phyloP scores from a whole-genome alignment of 2,888 invertebrate species.

The Plagiodera versicolora region DNA sequence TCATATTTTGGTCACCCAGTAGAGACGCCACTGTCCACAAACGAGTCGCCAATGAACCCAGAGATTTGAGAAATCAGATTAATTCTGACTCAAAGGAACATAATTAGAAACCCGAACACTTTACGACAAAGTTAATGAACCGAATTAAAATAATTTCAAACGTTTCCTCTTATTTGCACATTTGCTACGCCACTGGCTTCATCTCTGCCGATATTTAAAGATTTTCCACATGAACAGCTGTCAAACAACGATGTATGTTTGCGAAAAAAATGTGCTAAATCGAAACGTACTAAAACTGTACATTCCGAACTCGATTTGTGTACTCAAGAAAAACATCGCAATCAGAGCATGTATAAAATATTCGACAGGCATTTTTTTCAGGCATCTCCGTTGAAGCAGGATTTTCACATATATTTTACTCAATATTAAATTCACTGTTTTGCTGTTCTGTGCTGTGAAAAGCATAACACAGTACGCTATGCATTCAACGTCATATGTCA shows the following conservation, averaged over 20 bases:
- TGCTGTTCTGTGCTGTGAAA: no score
- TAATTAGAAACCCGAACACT: no score
- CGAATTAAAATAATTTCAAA: no score
- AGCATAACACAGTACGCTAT: no score
- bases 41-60: neutral
- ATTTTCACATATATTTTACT: no score
- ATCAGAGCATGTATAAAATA: conserved; percentile 13
- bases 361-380: neutral
- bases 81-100: no score
- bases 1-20: no score
- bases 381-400: neutral
- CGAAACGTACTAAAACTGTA: neutral
- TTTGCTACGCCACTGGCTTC: neutral
- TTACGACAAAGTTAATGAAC: no score
- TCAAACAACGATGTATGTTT: neutral
- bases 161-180: no score
- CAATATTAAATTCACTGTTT: no score
- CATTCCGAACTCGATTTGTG: neutral
- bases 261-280: neutral
- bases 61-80: no score
- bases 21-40: neutral
- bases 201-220: neutral
- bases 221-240: neutral
- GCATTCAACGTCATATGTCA: no score
- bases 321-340: conserved; percentile 4